Base-by-base conservation (phyloP, 2,888 invertebrate genomes). In the Agrochola macilenta region DNA sequence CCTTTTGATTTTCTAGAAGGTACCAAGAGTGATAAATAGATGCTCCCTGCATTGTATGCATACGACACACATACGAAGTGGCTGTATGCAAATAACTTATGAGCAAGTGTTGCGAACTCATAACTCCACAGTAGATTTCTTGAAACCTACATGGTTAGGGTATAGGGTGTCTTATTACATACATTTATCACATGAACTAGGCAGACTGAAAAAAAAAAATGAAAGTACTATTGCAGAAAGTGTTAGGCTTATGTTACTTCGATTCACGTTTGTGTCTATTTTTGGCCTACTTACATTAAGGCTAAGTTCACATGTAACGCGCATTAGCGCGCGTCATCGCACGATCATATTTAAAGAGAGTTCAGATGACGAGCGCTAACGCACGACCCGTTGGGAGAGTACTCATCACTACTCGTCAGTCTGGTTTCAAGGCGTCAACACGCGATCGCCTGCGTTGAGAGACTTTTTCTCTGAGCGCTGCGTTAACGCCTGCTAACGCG, bases 161-260 rank as follows among this genome's bases (percentile, higher is more conserved):
- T n/a, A n/a, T n/a, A n/a, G n/a, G 49, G 52, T 80, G 30, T 76
- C 66, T 11, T 57, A 60, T 74, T 66, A 43, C 61, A 35, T 43
- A n/a, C 12, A 81, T 75, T 66, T 66, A 76, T 76, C 57, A 76
- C 77, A 61, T 49, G 30, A 17, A 57, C 66, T 35, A 26, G 57
- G 26, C 66, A 35, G 14, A 35, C 30, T 52, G 14, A 9, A 8
- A n/a, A 49, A 63, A n/a, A 30, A 61, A 60, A 65, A 70, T 70
- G 35, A 35, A 64, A 78, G 52, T 54, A 17, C 8, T 65, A n/a
- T 78, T 64, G n/a, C 26, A 57, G 30, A 49, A 46, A 52, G 14
- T 69, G 39, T 49, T 12, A 14, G 46, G 7, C 17, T 46, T 52
- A 17, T 49, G 49, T 35, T 63, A 39, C 3, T 23, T 39, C n/a